Percentiles rank a stretch among this genome's conserved stretches.
Evolutionary conservation across 2,797 vertebrate species (phyloP).

Genomic region (Platalea minor): DNA sequence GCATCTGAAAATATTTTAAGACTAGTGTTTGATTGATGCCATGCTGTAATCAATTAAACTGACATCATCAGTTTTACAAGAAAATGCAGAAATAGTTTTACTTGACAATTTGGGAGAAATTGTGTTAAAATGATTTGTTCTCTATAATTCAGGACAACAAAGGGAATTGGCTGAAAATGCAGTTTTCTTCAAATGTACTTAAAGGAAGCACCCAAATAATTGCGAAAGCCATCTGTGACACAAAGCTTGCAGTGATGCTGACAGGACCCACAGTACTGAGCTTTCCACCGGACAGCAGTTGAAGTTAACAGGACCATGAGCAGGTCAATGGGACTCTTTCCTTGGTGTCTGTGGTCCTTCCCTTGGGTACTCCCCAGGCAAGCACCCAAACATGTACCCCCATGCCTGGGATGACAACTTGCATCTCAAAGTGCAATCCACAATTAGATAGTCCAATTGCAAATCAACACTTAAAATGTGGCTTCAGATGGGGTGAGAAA

Average conservation of each 20-base stretch:
- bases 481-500: not conserved
- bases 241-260: not conserved
- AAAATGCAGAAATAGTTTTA: not conserved
- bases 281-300: fast-evolving
- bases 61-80: not conserved
- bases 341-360: not conserved
- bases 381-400: not conserved
- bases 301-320: not conserved
- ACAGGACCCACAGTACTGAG: not conserved
- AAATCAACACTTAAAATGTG: not conserved
- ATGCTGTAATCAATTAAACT: not conserved
- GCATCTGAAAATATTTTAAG: not conserved
- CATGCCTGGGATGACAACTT: fast-evolving
- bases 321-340: too few relatives aligned
- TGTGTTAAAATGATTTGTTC: not conserved
- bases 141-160: not conserved
- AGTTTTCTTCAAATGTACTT: not conserved
- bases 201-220: not conserved
- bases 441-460: not conserved
- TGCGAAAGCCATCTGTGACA: not conserved
- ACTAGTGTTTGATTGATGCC: not conserved
- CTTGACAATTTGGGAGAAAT: not conserved
- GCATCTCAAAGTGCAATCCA: not conserved
- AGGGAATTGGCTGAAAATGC: not conserved
- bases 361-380: not conserved